Conservation (phyloP, 2,888 invertebrate genomes). For the Tenthredo livida region DNA sequence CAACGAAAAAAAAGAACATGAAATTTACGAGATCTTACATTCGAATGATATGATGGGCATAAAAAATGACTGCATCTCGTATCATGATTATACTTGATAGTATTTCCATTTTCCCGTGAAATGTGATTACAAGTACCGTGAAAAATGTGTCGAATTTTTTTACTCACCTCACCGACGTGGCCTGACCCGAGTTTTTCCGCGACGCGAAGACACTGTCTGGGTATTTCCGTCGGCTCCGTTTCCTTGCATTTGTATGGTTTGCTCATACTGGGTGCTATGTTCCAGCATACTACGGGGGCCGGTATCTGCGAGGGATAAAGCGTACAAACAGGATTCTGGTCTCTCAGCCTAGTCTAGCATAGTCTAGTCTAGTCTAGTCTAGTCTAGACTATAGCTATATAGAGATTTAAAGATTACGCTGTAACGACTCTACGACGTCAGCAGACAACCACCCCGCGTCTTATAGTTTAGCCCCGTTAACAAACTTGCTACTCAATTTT, state of each 20-base stretch:
- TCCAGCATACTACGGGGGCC: slow-evolving; percentile 82
- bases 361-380: neutral
- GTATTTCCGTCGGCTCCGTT: slow-evolving; percentile 81
- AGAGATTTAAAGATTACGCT: slow-evolving; percentile 18
- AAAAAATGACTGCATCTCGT: neutral
- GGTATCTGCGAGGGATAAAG: slow-evolving; percentile 76
- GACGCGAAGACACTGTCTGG: slow-evolving; percentile 80
- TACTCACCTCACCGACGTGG: slow-evolving; percentile 81
- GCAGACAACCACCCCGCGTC: slow-evolving; percentile 26
- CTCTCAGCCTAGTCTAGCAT: neutral
- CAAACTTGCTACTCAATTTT: slow-evolving; percentile 47
- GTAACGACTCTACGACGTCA: neutral
- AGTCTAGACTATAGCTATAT: slow-evolving; percentile 1
- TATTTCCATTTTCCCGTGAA: neutral
- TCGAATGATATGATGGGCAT: no score
- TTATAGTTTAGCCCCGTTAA: slow-evolving; percentile 31
- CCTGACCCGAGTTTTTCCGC: slow-evolving; percentile 81
- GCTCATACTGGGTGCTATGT: slow-evolving; percentile 83
- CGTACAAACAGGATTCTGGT: slow-evolving; percentile 41
- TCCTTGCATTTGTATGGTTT: slow-evolving; percentile 82
- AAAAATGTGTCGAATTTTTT: neutral
- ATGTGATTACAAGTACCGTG: no score
- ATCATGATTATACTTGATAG: neutral
- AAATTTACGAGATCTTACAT: no score
- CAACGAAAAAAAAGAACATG: no score